Base-by-base conservation (phyloP, 2,113 vertebrate species). In the Phasianus colchicus region DNA sequence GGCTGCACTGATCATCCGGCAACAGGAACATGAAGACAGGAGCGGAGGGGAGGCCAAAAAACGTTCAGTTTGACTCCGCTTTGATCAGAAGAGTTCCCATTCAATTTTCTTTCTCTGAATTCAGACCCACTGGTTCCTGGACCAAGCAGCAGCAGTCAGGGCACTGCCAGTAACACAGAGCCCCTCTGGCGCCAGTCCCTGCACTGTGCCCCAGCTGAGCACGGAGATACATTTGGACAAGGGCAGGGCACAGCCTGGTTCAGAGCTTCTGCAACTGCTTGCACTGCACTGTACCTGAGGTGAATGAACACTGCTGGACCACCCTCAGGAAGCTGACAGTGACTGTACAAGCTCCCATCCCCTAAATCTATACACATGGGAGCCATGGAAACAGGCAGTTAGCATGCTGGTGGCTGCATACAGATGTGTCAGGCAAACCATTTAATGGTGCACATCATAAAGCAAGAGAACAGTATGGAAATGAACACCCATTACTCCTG, bases 381-480 rank as follows among this genome's bases (percentile, higher is more conserved):
- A 97, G 95, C 97, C 97, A 98, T 92, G 92, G 98, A 98, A 97
- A 98, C 98, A 98, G 97, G 72, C 92, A 71, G n/a, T 82, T 15
- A 95, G 89, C 45, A 76, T 61, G 84, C 57, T 70, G 57, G 54
- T 58, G 79, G 94, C 92, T 95, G 88, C 34, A 96, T 96, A 83
- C 92, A 94, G 94, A 95, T 96, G 95, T 95, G 87, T 83, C 88
- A 92, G 94, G 57, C 63, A 66, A 74, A 75, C 11, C 16, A 3
- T 79, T 74, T 38, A 42, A 47, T 78, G 67, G 60, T 22, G 86
- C 83, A 75, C 22, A 70, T 94, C 5, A 6, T 67, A 77, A 97
- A 87, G 83, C 81, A 87, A 61, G 81, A 85, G 58, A 65, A 82
- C n/a, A 75, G 21, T 36, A 45, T 0, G 0, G 88, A 83, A 81